A percentile compares a stretch with the other conserved stretches of the same genome.
Conservation (phyloP, 2,113 vertebrate genomes). For the Boulengeromyrus knoepffleri region DNA sequence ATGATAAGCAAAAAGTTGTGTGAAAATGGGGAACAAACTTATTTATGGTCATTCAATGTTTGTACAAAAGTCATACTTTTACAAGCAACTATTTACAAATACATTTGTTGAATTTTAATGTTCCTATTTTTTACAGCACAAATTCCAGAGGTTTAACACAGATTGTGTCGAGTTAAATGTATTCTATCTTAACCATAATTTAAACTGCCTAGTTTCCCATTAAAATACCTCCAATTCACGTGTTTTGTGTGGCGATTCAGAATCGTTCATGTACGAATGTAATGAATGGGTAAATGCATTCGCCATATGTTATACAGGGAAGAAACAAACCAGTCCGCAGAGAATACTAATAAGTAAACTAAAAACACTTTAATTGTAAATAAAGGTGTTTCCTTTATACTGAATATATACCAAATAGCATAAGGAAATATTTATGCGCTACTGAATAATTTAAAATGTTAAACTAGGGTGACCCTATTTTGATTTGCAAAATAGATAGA, state of each 20-base stretch:
- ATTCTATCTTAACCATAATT: background rate
- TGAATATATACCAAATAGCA: background rate
- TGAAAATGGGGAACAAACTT: slow-evolving; percentile 2
- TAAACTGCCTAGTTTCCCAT: slow-evolving; percentile 9
- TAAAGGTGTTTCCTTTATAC: background rate
- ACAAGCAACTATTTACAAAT: background rate
- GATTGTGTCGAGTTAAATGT: slow-evolving; percentile 11
- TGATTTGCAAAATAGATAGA: background rate
- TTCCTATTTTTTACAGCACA: slow-evolving; percentile 17
- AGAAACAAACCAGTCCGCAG: background rate
- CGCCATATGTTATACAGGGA: background rate
- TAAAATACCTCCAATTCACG: background rate
- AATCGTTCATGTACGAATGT: background rate
- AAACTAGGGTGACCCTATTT: background rate
- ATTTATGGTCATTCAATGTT: background rate
- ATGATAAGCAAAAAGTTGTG: background rate
- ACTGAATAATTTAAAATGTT: background rate
- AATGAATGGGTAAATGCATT: background rate
- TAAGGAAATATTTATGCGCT: background rate
- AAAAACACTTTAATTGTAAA: background rate
- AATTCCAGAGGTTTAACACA: slow-evolving; percentile 13
- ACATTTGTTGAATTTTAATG: slow-evolving; percentile 13
- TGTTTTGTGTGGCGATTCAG: background rate
- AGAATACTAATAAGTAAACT: background rate
- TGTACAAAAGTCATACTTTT: slow-evolving; percentile 7